Conservation (phyloP, 2,888 invertebrate species). For the Tortricodes alternella region DNA sequence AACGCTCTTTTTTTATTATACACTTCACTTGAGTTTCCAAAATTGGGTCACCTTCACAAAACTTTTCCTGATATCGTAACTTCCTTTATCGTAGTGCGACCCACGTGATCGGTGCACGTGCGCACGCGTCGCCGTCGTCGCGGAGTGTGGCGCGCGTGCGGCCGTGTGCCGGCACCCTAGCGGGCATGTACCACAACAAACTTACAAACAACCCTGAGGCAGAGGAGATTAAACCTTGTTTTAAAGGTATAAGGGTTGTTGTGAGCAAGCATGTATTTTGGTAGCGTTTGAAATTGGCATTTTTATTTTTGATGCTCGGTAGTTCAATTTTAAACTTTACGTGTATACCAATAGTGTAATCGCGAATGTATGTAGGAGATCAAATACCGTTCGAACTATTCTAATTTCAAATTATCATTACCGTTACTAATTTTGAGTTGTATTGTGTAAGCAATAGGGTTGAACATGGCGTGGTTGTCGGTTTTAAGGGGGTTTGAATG, state of each 20-base stretch:
- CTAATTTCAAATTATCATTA: not conserved
- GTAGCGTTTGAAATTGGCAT: conserved; percentile 25
- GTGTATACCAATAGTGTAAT: conserved; percentile 14
- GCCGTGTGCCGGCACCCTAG: conserved; percentile 72
- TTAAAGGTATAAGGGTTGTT: conserved; percentile 6
- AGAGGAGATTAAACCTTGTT: conserved; percentile 39
- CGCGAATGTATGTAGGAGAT: conserved; percentile 10
- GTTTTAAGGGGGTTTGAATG: conserved; percentile 43
- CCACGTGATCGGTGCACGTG: conserved; percentile 53
- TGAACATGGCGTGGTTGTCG: conserved; percentile 27
- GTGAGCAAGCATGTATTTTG: conserved; percentile 15
- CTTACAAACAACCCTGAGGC: not conserved
- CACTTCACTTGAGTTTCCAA: too few relatives aligned
- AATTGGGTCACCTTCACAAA: not conserved
- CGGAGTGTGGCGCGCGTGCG: conserved; percentile 78
- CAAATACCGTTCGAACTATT: conserved; percentile 23
- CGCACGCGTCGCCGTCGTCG: conserved; percentile 75
- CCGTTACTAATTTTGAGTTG: conserved; percentile 27
- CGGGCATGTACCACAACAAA: conserved; percentile 46
- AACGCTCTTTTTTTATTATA: too few relatives aligned
- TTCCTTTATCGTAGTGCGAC: not conserved
- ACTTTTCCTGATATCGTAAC: not conserved
- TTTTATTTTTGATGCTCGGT: conserved; percentile 30
- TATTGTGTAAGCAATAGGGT: conserved; percentile 33
- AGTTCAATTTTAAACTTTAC: too few relatives aligned